Conservation (phyloP, 1,140 invertebrate genomes). For the Drosophila repletoides region DNA sequence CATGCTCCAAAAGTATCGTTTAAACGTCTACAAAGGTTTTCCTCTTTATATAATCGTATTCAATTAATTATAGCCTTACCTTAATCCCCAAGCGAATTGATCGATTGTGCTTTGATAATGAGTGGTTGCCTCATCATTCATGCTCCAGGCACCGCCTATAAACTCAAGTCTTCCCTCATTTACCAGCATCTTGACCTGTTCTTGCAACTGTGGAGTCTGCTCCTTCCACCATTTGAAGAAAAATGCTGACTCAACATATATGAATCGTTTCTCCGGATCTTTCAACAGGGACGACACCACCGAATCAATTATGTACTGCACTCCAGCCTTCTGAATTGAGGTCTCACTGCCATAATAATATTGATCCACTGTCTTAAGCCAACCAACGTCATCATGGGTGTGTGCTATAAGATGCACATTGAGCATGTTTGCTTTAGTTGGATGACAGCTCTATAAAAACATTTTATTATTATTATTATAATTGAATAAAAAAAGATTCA, state of each 20-base stretch:
- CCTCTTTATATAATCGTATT: too few relatives aligned
- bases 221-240: constrained; percentile 96
- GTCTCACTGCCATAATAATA: constrained; percentile 84
- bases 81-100: constrained; percentile 91
- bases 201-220: constrained; percentile 85
- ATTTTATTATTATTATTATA: not conserved
- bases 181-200: constrained; percentile 87
- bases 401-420: constrained; percentile 93
- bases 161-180: constrained; percentile 93
- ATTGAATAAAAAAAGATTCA: not conserved
- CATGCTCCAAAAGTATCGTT: constrained; percentile 93
- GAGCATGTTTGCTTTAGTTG: constrained; percentile 65
- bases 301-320: constrained; percentile 95
- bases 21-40: constrained; percentile 81
- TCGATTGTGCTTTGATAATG: constrained; percentile 98
- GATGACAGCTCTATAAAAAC: constrained; percentile 58
- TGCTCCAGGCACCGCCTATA: constrained; percentile 92
- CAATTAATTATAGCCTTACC: constrained; percentile 15
- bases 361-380: constrained; percentile 96
- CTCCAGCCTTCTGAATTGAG: constrained; percentile 90
- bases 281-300: constrained; percentile 90
- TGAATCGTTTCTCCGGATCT: constrained; percentile 87
- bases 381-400: constrained; percentile 95
- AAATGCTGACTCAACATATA: constrained; percentile 93
- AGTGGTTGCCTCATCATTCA: constrained; percentile 96